A percentile compares a stretch with the other conserved stretches of the same genome.
These are phyloP conservation scores for Crambe crambe DNA, from an alignment of 37 sponge, comb jelly and placozoan genomes.

Conservation along the genomic window DNA sequence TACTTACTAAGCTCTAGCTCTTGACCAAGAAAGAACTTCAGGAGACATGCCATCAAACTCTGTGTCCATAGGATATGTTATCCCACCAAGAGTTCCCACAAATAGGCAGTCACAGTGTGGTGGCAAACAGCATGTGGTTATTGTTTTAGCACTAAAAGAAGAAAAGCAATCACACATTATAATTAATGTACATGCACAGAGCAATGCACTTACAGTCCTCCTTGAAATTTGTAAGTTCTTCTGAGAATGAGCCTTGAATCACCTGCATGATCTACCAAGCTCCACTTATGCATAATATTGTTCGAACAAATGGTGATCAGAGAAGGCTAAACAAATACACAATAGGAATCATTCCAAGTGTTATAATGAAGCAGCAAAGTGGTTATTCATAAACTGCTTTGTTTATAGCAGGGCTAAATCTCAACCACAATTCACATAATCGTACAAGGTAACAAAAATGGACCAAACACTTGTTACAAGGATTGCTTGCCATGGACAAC, in stretches of 20 bases:
- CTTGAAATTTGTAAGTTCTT: slow-evolving; percentile 65
- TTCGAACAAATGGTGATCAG: slow-evolving; percentile 61
- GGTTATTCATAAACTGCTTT: too few species aligned
- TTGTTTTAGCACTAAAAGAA: slow-evolving; percentile 70
- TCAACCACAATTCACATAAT: too few species aligned
- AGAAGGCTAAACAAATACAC: slow-evolving; percentile 27
- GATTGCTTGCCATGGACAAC: too few species aligned
- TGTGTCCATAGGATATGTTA: slow-evolving; percentile 80
- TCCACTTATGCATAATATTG: slow-evolving; percentile 74
- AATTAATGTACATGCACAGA: background rate
- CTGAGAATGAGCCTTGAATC: slow-evolving; percentile 40
- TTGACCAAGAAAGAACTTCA: slow-evolving; percentile 72
- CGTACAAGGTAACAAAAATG: too few species aligned
- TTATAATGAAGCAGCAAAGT: too few species aligned
- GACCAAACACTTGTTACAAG: too few species aligned
- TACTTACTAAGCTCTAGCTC: slow-evolving; percentile 71
- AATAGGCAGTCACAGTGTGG: slow-evolving; percentile 75
- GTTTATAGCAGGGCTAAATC: too few species aligned
- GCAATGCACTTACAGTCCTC: slow-evolving; percentile 62
- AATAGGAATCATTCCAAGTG: background rate
- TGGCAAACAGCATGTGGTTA: slow-evolving; percentile 66
- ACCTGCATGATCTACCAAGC: slow-evolving; percentile 39
- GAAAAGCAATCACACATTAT: background rate
- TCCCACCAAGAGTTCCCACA: slow-evolving; percentile 81
- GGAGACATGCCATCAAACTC: slow-evolving; percentile 86